These are phyloP conservation scores for Pantelozetes paolii DNA, from an alignment of 2,888 invertebrate genomes.

Conservation along the genomic window DNA sequence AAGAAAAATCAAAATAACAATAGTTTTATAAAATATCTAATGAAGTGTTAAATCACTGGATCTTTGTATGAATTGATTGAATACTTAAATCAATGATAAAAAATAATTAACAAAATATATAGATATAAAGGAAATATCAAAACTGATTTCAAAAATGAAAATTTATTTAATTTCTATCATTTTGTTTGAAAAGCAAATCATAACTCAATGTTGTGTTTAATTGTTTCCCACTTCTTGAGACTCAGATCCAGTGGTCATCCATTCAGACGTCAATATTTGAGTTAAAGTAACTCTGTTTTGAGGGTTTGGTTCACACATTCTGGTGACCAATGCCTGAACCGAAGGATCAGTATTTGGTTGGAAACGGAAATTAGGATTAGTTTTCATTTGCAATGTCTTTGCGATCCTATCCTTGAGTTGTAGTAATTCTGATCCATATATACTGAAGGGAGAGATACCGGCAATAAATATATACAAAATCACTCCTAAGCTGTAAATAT, in stretches of 20 bases:
- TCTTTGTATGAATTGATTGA: too few species aligned
- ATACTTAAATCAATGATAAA: too few species aligned
- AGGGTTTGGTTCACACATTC: background rate
- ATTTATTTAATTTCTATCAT: too few species aligned
- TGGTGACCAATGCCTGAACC: background rate
- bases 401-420: background rate
- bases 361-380: background rate
- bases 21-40: too few species aligned
- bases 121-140: too few species aligned
- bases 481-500: background rate
- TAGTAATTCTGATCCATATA: background rate
- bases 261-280: background rate
- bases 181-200: too few species aligned
- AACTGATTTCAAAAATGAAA: too few species aligned
- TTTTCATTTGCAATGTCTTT: background rate
- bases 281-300: background rate
- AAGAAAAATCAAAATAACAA: too few species aligned
- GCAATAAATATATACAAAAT: background rate
- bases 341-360: background rate
- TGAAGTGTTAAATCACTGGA: too few species aligned
- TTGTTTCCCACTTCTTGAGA: too few species aligned
- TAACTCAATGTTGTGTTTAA: too few species aligned
- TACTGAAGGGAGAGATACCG: constrained; percentile 6
- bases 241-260: background rate
- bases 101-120: too few species aligned